These are phyloP conservation scores for Metellina segmentata DNA, from an alignment of 2,888 invertebrate genomes.

Conservation along the genomic window DNA sequence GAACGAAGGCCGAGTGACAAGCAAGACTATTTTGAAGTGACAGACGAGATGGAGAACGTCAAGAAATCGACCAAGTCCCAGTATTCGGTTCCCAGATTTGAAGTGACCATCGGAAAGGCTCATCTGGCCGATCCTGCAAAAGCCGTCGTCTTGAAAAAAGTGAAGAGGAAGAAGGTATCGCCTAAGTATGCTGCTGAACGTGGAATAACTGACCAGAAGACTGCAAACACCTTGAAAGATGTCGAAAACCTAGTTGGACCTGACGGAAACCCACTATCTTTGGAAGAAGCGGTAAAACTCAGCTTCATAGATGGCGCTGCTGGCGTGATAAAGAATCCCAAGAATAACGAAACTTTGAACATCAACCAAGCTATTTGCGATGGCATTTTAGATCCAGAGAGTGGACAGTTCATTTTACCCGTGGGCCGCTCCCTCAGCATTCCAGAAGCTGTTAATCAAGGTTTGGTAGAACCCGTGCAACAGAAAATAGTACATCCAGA, in stretches of 20 bases:
- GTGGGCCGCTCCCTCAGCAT: slow-evolving; percentile 90
- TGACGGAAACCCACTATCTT: slow-evolving; percentile 85
- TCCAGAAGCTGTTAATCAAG: slow-evolving; percentile 92
- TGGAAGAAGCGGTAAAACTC: slow-evolving; percentile 88
- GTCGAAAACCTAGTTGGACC: slow-evolving; percentile 80
- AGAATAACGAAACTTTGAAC: slow-evolving; percentile 89
- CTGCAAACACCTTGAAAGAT: slow-evolving; percentile 86
- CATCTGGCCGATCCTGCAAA: slow-evolving; percentile 84
- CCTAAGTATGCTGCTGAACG: slow-evolving; percentile 89
- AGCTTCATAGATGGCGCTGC: slow-evolving; percentile 87
- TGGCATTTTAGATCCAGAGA: slow-evolving; percentile 89
- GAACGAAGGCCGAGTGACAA: background rate
- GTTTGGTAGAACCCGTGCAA: slow-evolving; percentile 88
- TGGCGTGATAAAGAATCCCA: slow-evolving; percentile 91
- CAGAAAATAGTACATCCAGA: slow-evolving; percentile 92
- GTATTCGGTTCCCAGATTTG: slow-evolving; percentile 85
- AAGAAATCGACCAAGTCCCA: slow-evolving; percentile 47
- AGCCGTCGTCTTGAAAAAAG: slow-evolving; percentile 87
- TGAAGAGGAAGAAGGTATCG: slow-evolving; percentile 87
- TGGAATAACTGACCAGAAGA: slow-evolving; percentile 89
- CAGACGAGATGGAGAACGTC: slow-evolving; percentile 28
- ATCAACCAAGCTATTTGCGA: slow-evolving; percentile 91
- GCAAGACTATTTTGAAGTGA: slow-evolving; percentile 9
- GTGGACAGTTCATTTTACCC: slow-evolving; percentile 88
- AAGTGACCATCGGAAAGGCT: slow-evolving; percentile 85